Evolutionary conservation across 1,140 invertebrate species (phyloP).

Genomic region (Drosophila athabasca): DNA sequence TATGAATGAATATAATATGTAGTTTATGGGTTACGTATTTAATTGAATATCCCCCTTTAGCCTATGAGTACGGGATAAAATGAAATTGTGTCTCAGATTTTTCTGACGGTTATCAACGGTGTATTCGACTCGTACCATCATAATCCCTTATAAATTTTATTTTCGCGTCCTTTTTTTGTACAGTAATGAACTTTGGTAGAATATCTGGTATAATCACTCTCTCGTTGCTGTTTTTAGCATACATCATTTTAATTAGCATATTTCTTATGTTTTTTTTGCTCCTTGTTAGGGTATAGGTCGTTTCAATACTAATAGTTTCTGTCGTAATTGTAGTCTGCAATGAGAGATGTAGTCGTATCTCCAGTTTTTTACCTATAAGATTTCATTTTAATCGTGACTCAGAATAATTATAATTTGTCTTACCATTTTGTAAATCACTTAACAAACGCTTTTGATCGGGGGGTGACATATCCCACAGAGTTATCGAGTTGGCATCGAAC

Average conservation of each 20-base stretch:
- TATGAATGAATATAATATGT: too few species aligned
- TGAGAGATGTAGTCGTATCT: constrained; percentile 46
- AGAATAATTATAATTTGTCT: background rate
- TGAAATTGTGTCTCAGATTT: too few species aligned
- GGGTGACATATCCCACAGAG: constrained; percentile 95
- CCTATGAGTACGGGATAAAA: too few species aligned
- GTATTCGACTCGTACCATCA: constrained; percentile 37
- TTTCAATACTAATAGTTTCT: constrained; percentile 42
- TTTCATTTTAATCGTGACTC: too few species aligned
- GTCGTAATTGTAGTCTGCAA: constrained; percentile 26
- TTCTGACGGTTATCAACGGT: background rate
- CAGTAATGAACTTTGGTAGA: constrained; percentile 94
- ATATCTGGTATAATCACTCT: constrained; percentile 82
- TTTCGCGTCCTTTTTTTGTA: constrained; percentile 77
- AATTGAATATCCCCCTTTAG: too few species aligned
- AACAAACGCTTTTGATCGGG: constrained; percentile 91
- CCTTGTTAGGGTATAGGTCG: constrained; percentile 33
- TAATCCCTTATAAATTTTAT: constrained; percentile 52
- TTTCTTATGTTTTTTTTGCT: constrained; percentile 77
- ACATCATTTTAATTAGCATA: constrained; percentile 86
- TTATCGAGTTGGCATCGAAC: constrained; percentile 92
- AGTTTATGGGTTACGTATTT: too few species aligned
- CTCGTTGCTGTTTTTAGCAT: constrained; percentile 78
- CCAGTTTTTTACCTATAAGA: constrained; percentile 30
- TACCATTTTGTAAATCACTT: constrained; percentile 83